A percentile compares a stretch with the other conserved stretches of the same genome.
Conservation (phyloP, 2,797 vertebrate species). For the Leptodactylus fallax region DNA sequence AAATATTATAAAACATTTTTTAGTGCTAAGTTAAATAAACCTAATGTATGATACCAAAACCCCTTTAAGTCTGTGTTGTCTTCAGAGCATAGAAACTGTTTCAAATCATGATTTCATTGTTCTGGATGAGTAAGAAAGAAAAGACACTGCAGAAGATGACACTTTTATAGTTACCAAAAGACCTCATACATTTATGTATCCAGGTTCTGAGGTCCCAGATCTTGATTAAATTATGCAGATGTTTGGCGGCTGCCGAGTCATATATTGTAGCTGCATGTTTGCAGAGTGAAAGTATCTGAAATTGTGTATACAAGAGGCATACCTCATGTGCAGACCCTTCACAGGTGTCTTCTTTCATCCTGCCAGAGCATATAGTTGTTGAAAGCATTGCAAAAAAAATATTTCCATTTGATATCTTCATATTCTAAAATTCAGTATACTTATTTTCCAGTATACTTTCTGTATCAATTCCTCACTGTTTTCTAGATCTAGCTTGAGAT, state of each 20-base stretch:
- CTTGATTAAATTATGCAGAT: background rate
- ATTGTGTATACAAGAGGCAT: conserved; percentile 33
- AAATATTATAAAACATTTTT: too few species aligned
- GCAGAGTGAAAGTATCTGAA: background rate
- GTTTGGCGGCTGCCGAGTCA: background rate
- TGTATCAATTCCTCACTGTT: too few species aligned
- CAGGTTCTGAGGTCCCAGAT: background rate
- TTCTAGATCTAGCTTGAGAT: too few species aligned
- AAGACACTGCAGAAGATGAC: background rate
- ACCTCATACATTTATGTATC: background rate
- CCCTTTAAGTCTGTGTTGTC: too few species aligned
- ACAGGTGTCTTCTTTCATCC: background rate
- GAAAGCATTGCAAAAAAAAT: background rate
- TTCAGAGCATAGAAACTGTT: background rate
- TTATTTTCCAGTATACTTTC: too few species aligned
- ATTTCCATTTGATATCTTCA: too few species aligned
- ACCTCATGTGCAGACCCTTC: conserved; percentile 14
- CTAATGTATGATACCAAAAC: too few species aligned
- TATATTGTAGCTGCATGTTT: conserved; percentile 16
- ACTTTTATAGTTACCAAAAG: background rate
- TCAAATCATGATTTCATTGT: background rate
- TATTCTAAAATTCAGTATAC: too few species aligned
- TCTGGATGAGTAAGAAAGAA: background rate
- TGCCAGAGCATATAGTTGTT: background rate
- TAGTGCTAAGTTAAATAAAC: too few species aligned